Conservation (phyloP, 2,888 invertebrate species). For the Sinohyriopsis cumingii region DNA sequence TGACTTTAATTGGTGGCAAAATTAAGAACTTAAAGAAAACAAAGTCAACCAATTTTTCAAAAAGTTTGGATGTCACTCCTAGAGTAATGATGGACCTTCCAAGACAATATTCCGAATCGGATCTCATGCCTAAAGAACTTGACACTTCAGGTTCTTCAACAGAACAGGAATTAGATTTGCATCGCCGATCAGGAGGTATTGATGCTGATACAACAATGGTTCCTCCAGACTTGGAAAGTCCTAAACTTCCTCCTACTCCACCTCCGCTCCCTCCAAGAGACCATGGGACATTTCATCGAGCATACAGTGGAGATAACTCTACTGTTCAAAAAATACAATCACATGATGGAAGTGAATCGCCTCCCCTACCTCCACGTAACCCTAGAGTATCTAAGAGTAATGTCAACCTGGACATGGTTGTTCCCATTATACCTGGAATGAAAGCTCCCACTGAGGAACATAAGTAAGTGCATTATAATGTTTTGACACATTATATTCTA, state of each 20-base stretch:
- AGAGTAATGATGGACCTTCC: too few species aligned
- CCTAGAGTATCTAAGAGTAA: slow-evolving; percentile 40
- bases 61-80: slow-evolving; percentile 15
- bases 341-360: slow-evolving; percentile 18
- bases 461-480: too few species aligned
- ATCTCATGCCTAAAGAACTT: too few species aligned
- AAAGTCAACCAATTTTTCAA: slow-evolving; percentile 16
- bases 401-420: slow-evolving; percentile 51
- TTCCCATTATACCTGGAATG: slow-evolving; percentile 47
- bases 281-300: slow-evolving; percentile 30
- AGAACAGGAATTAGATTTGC: not conserved
- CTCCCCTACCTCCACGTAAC: slow-evolving; percentile 59
- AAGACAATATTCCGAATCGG: too few species aligned
- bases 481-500: too few species aligned
- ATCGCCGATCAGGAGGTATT: not conserved
- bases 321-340: not conserved
- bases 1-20: slow-evolving; percentile 23
- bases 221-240: not conserved
- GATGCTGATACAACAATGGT: not conserved
- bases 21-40: slow-evolving; percentile 28
- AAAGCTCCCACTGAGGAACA: slow-evolving; percentile 2
- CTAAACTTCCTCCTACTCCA: slow-evolving; percentile 19
- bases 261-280: slow-evolving; percentile 52
- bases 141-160: not conserved
- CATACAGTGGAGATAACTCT: slow-evolving; percentile 20